Conservation (phyloP, 2,797 vertebrate genomes). For the Myotis findleyi region DNA sequence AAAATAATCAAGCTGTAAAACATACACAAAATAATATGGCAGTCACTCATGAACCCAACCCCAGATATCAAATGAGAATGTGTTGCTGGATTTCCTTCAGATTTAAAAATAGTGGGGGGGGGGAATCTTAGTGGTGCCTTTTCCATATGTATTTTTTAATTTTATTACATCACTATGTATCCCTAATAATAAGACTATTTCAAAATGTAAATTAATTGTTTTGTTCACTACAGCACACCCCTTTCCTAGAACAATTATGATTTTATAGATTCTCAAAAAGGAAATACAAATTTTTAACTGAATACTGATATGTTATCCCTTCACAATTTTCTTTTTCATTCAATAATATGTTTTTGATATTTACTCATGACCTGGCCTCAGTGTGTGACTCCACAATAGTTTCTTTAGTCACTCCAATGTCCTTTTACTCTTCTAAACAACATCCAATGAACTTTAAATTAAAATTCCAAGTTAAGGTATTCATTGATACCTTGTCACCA, state of each 20-base stretch:
- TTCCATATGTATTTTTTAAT: not conserved
- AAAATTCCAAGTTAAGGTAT: not conserved
- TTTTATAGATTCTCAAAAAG: not conserved
- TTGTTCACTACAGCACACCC: not conserved
- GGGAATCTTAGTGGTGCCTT: not conserved
- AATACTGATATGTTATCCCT: not conserved
- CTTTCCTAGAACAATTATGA: not conserved
- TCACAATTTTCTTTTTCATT: not conserved
- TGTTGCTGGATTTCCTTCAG: not conserved
- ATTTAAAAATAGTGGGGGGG: not conserved
- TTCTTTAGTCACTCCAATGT: not conserved
- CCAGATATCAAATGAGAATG: not conserved
- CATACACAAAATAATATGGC: not conserved
- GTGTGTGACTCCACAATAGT: not conserved
- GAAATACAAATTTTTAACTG: not conserved
- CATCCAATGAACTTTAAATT: not conserved
- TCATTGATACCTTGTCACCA: not conserved
- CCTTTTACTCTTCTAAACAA: not conserved
- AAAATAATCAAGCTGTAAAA: conserved; percentile 5
- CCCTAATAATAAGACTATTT: not conserved
- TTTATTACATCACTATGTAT: not conserved
- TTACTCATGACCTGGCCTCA: not conserved
- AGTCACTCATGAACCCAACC: not conserved
- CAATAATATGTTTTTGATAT: not conserved
- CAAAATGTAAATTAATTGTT: not conserved